Evolutionary conservation across 2,797 vertebrate species (phyloP), one percentile per base, ranked within the genome.

Genomic region (Hylomyscus alleni): DNA sequence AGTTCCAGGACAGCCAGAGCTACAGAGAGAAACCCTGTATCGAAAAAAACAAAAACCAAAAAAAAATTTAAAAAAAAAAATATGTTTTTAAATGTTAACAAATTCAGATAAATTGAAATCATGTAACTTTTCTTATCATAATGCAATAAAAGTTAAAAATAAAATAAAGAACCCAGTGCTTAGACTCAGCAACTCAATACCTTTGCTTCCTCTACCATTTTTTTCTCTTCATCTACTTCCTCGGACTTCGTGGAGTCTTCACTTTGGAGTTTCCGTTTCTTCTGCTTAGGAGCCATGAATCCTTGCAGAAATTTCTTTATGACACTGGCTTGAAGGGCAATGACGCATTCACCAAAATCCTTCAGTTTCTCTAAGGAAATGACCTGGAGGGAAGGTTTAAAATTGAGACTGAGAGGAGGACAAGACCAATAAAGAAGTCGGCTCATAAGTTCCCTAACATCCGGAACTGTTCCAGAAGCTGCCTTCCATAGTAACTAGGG

Each of bases 231-330:
- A 60, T 99, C 99, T 82, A 99, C 98, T 97, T 99, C 99, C 95
- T 99, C 99, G 0, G 98, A 96, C 97, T 99, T 99, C 96, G 98
- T 98, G 96, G 98, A 98, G 6, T 98, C 97, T 94, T 99, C 99
- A 34, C 99, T 99, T 84, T 99, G 99, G 96, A 98, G 99, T 97
- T 99, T 99, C 97, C 99, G 99, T 98, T 99, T 99, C 97, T 99
- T 99, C 98, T 99, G 99, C 96, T 99, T 99, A 62, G 99, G 99
- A 77, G 99, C 99, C 99, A 99, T 99, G 98, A 99, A 99, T 80
- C 99, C 99, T 98, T 99, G 99, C 89, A 99, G 98, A 98, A 99
- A 99, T 98, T 99, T 99, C 97, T 99, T 99, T 98, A 99, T 99
- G n/a, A 99, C 99, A 40, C 99, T 99, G 95, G 99, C 99, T 97